Evolutionary conservation across 2,888 invertebrate species (phyloP).

Genomic region (Craniophora ligustri): DNA sequence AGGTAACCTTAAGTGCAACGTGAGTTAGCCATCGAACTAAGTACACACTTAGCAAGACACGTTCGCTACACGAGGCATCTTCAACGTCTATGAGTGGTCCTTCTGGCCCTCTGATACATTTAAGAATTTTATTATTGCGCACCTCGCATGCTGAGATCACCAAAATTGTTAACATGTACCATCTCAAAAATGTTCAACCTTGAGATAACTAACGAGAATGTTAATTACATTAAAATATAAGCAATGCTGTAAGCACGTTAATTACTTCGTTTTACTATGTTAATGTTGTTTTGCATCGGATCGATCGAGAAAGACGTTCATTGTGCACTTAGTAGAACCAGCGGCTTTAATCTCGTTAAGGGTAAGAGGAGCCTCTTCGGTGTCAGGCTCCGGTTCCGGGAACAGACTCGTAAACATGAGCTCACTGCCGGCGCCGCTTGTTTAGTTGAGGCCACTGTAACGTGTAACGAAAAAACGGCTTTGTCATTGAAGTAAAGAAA

Average conservation of each 20-base stretch:
- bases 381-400: conserved; percentile 22
- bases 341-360: conserved; percentile 46
- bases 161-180: background rate
- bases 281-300: conserved; percentile 3
- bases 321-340: conserved; percentile 43
- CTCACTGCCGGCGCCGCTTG: conserved; percentile 18
- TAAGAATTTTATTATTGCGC: background rate
- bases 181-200: conserved; percentile 28
- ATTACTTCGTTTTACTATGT: conserved; percentile 15
- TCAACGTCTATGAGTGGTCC: background rate
- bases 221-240: conserved; percentile 30
- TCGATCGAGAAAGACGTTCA: conserved; percentile 25
- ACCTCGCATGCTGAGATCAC: background rate
- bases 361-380: conserved; percentile 23
- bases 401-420: conserved; percentile 36
- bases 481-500: too few relatives aligned
- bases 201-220: conserved; percentile 26
- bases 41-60: background rate
- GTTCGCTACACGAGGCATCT: background rate
- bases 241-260: conserved; percentile 26
- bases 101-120: background rate
- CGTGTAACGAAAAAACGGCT: background rate
- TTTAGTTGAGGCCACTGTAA: conserved; percentile 6
- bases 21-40: background rate
- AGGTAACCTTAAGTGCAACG: background rate